Base-by-base conservation (phyloP, 2,113 vertebrate genomes). In the Gallinago paraguaiae region DNA sequence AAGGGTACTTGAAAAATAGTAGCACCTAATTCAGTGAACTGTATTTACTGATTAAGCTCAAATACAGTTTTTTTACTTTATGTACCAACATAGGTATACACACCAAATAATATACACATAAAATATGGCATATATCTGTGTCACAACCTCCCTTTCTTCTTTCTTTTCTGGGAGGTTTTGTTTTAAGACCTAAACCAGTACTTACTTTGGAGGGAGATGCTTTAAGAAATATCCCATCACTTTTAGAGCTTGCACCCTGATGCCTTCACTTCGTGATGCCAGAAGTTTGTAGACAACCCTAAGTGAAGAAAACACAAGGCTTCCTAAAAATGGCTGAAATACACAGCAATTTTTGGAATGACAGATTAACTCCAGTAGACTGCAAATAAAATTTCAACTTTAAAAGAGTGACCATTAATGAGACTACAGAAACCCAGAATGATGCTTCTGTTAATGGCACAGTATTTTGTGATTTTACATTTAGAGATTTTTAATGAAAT, bases 201-300 rank as follows among this genome's bases (percentile, higher is more conserved):
- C 99, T 98, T 98, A 99, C 99, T 99, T 99, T 68, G 98, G 98
- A 54, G 98, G 93, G 43, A 99, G 97, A 96, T 99, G 97, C 92
- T 99, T 99, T 96, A 99, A 97, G 97, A 99, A 99, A 97, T 99
- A 99, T 23, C 99, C 99, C 98, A 99, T 86, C 69, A 99, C 99
- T 97, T 99, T 99, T 14, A 99, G 98, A 45, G 99, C 98, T 97
- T 99, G 99, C 61, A 99, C 99, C 93, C 99, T 97, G 92, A 99
- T 99, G 86, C 98, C 98, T 98, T 99, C 99, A 86, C 98, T 98
- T 96, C 98, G 99, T 19, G 99, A 99, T n/a, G 99, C 99, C 97
- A 99, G 93, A 81, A 99, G 98, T 95, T 99, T 99, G 96, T 99
- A 99, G 95, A 99, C 98, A 65, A 99, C 99, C 72, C 99, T 99